Evolutionary conservation across 2,113 vertebrate species (phyloP).

Genomic region (Atherinomorus stipes): DNA sequence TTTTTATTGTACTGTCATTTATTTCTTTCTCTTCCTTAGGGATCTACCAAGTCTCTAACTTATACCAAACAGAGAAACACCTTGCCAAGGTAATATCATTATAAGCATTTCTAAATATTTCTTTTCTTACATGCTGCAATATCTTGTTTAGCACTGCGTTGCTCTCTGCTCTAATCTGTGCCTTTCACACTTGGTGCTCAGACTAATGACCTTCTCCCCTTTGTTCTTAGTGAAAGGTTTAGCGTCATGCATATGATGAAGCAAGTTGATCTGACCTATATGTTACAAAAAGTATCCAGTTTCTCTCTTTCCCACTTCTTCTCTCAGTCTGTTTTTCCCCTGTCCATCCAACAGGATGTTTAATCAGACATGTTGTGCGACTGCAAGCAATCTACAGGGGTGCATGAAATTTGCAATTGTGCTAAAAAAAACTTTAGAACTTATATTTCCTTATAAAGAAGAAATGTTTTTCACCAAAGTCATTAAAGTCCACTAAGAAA

Average conservation of each 20-base stretch:
- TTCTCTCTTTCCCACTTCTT: not conserved
- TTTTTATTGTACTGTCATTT: not conserved
- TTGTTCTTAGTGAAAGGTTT: conserved; percentile 10
- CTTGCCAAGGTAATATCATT: conserved; percentile 69
- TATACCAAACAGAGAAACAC: conserved; percentile 79
- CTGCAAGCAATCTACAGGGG: not conserved
- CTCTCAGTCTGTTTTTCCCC: not conserved
- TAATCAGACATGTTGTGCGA: not conserved
- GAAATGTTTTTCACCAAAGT: not conserved
- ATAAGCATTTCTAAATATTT: not conserved
- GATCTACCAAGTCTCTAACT: conserved; percentile 78
- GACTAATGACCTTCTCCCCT: not conserved
- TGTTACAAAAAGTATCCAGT: conserved; percentile 20
- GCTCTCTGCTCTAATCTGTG: not conserved
- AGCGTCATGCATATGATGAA: conserved; percentile 8
- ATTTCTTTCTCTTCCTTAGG: conserved; percentile 51
- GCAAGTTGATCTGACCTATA: conserved; percentile 18
- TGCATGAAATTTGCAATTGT: not conserved
- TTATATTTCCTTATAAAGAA: too few species aligned
- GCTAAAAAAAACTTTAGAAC: not conserved
- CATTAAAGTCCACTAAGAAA: not conserved
- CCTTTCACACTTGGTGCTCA: not conserved
- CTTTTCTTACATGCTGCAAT: not conserved
- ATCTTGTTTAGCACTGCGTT: not conserved
- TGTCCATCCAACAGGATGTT: not conserved